Evolutionary conservation across 2,113 vertebrate species (phyloP), one percentile per base, ranked within the genome.

Genomic region (Nothocercus nigrocapillus): DNA sequence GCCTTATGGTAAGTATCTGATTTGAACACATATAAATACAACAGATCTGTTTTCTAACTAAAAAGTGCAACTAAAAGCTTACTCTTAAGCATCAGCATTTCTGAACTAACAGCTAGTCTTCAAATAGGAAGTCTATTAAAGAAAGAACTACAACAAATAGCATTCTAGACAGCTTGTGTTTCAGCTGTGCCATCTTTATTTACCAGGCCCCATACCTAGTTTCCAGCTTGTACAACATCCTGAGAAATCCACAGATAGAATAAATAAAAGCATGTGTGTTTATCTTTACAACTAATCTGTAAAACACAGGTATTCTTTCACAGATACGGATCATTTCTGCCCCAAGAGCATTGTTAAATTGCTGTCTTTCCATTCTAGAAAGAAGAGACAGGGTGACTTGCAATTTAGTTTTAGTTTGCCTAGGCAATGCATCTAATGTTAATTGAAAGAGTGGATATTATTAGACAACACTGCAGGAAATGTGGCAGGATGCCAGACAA

Each of bases 321-420:
- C 21, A 80, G 63, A 54, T 67, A 80, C 10, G 74, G 85, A 54
- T 42, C 1, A 80, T 73, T 85, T 85, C 58, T 85, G 7, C 34
- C n/a, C 11, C 1, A 74, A 89, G 15, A 74, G 20, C 56, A 30
- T 22, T 59, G 36, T 61, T 82, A 80, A 95, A 81, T n/a, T 51
- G 17, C n/a, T 75, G 28, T 58, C 40, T 80, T 85, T 75, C 64
- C 25, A 76, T 77, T 88, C 63, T 38, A 56, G 59, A 73, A 73
- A 72, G 53, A 47, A 73, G 51, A 67, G 69, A 34, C 25, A 2
- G 20, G 7, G 12, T 68, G 28, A 93, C 25, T 95, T 75, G 28
- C 32, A 85, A 88, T 95, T 95, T 69, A 83, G 32, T 62, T 93
- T 73, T 69, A 38, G 59, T 86, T 88, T 90, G 49, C 42, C 64